Conservation (phyloP, 92 coral and sea anemone species). For the Pocillopora meandrina region DNA sequence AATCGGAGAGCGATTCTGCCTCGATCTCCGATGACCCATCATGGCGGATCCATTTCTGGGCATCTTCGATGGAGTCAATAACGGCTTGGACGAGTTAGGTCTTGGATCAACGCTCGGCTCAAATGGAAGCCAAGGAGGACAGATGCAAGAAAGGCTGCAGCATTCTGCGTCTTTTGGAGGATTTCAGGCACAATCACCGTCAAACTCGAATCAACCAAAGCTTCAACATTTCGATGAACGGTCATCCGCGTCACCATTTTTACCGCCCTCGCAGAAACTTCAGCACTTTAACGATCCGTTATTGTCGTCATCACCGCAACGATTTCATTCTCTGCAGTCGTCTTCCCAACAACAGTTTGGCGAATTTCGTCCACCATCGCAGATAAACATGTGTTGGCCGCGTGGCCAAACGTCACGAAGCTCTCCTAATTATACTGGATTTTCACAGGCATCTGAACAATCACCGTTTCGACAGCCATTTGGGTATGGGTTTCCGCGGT, state of each 20-base stretch:
- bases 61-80: slow-evolving; percentile 83
- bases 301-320: slow-evolving; percentile 83
- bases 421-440: slow-evolving; percentile 51
- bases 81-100: slow-evolving; percentile 77
- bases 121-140: slow-evolving; percentile 76
- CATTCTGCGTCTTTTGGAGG: slow-evolving; percentile 76
- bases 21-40: slow-evolving; percentile 45
- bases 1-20: slow-evolving; percentile 17
- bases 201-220: slow-evolving; percentile 71
- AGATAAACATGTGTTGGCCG: slow-evolving; percentile 80
- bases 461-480: slow-evolving; percentile 79
- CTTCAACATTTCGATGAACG: slow-evolving; percentile 88
- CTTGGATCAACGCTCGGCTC: slow-evolving; percentile 71
- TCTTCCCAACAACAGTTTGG: slow-evolving; percentile 78
- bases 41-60: slow-evolving; percentile 96
- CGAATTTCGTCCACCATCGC: slow-evolving; percentile 82
- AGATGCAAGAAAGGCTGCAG: slow-evolving; percentile 74
- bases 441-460: slow-evolving; percentile 67
- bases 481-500: slow-evolving; percentile 80
- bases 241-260: slow-evolving; percentile 63
- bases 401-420: slow-evolving; percentile 71
- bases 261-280: slow-evolving; percentile 88
- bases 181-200: slow-evolving; percentile 69
- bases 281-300: slow-evolving; percentile 95
- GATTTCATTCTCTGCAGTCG: slow-evolving; percentile 76